Conservation (phyloP, 2,797 vertebrate species). For the Macropodus opercularis region DNA sequence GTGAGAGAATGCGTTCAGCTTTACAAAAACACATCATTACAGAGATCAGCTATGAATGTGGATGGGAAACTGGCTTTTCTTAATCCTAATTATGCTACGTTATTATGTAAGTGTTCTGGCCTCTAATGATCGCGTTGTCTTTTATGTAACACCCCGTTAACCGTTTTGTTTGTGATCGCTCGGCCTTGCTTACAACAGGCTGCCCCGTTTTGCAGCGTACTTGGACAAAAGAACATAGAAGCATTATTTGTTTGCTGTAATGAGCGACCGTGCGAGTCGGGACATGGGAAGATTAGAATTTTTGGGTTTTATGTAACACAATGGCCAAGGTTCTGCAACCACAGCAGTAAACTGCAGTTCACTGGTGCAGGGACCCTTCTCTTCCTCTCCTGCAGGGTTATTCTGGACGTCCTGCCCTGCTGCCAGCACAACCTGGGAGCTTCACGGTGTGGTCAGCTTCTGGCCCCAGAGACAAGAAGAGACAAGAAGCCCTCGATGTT, state of each 20-base stretch:
- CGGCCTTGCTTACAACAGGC: constrained; percentile 57
- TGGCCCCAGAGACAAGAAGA: constrained; percentile 73
- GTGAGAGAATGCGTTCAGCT: constrained; percentile 52
- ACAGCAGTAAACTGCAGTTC: constrained; percentile 5
- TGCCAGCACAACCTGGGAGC: constrained; percentile 65
- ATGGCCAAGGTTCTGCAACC: constrained; percentile 4
- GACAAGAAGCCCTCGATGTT: constrained; percentile 81
- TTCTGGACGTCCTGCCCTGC: constrained; percentile 71
- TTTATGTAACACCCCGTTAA: constrained; percentile 48
- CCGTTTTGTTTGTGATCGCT: constrained; percentile 66
- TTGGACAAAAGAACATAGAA: constrained; percentile 41
- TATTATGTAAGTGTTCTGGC: constrained; percentile 26
- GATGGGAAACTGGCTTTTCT: neutral
- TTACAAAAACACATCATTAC: neutral
- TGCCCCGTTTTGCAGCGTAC: constrained; percentile 23
- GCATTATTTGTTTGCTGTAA: constrained; percentile 34
- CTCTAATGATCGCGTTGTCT: constrained; percentile 7
- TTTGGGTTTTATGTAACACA: neutral
- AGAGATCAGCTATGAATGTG: neutral
- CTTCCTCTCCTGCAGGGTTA: constrained; percentile 65
- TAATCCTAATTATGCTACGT: neutral
- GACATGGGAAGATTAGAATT: neutral
- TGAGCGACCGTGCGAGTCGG: constrained; percentile 13
- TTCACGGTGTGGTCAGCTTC: constrained; percentile 79
- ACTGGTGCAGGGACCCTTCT: constrained; percentile 6